Evolutionary conservation across 2,888 invertebrate genomes (phyloP), one percentile per base, ranked within the genome.

Genomic region (Thyatira batis): DNA sequence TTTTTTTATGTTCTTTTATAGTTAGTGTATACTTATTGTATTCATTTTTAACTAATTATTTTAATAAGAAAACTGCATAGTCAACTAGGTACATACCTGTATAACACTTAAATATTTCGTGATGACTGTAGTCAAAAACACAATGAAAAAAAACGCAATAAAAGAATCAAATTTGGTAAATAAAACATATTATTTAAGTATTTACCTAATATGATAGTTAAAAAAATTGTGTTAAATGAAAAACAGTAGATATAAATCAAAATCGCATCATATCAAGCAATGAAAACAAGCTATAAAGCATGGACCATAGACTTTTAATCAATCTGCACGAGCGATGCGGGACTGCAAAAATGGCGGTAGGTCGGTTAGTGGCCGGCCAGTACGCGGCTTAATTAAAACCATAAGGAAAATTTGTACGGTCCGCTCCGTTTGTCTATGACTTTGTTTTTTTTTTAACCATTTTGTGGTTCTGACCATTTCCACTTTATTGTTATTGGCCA

Each of bases 261-360:
- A 54, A 50, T 21, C 74, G 71, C 63, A 28, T 20, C 71, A 65
- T 56, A 6, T 46, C 1, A 2, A 1, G 65, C 73, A 85, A 73
- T 73, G 90, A 78, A 78, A 60, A 76, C 79, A 52, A 65, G 69
- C 72, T 81, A 82, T 88, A 91, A 91, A 91, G 89, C 92, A 91
- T 91, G 92, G 89, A 64, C 89, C 92, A 91, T 91, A 90, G 91
- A 91, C 88, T 91, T 92, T 92, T 91, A 92, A 92, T 91, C 91
- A 92, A 91, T 92, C 91, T 91, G 91, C 91, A 86, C 86, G 87
- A 85, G 82, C 84, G 87, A 73, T 84, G 84, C 87, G 87, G 86
- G 87, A 87, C 83, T 84, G 87, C 89, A 90, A 90, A 91, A 90
- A 90, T 89, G 87, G 87, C 84, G 78, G 82, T 81, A 84, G 81